Evolutionary conservation across 2,113 vertebrate species (phyloP), one percentile per base, ranked within the genome.

Genomic region (Nothocercus julius): DNA sequence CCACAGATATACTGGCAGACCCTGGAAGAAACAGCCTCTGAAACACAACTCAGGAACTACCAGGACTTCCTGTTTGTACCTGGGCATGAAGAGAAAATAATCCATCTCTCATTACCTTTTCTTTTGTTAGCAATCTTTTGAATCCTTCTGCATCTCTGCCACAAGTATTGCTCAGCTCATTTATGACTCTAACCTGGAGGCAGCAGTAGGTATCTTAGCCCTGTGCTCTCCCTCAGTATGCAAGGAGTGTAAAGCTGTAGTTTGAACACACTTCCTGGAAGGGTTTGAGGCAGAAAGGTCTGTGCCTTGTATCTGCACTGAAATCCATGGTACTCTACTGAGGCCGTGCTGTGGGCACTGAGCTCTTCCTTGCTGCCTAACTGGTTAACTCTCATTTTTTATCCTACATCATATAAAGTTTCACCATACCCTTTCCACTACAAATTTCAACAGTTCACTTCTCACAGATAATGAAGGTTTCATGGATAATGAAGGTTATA

Each of bases 111-210:
- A 2, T 11, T 53, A 34, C 30, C 27, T 80, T 75, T 80, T 58
- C 36, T 61, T 45, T 16, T 25, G 11, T 72, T 68, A 51, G 7
- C 78, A 79, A 32, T 42, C 58, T 78, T 20, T 56, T 40, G 30
- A 84, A 40, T 70, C 13, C 24, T 13, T 22, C 21, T 28, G 15
- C 22, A 25, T 75, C 54, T 83, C 66, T 75, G 18, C 21, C 16
- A 8, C 7, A 24, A 44, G n/a, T 34, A 8, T 47, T 0, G 2
- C n/a, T 40, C 1, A 0, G 30, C 18, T 66, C 15, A 21, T 56
- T 74, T 34, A 40, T 25, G 53, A 27, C 25, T 7, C 5, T 28
- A 64, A 42, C 12, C 9, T 6, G 13, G n/a, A 74, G 40, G 49
- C 2, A 70, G 21, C 28, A 62, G n/a, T 28, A 74, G 12, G 19